These are phyloP conservation scores for Malurus melanocephalus DNA, from an alignment of 2,113 vertebrate genomes.

Conservation along the genomic window DNA sequence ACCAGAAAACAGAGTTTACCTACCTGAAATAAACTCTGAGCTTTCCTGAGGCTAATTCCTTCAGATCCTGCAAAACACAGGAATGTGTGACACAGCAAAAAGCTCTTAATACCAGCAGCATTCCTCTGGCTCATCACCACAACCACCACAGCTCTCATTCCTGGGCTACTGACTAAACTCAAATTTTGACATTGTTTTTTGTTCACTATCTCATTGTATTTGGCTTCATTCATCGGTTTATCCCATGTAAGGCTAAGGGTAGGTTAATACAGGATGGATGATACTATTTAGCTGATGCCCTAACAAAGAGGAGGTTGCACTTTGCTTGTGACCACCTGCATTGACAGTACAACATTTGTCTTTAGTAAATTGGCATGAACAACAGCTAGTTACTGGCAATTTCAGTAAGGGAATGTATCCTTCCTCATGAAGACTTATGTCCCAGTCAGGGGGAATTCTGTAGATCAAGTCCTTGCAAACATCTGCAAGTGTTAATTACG, in stretches of 20 bases:
- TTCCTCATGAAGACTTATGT: background rate
- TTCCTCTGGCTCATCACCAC: conserved; percentile 36
- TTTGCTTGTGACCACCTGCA: background rate
- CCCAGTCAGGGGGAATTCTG: background rate
- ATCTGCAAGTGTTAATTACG: background rate
- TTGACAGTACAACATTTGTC: background rate
- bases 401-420: background rate
- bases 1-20: conserved; percentile 40
- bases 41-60: conserved; percentile 56
- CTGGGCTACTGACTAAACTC: conserved; percentile 20
- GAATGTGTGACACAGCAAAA: conserved; percentile 60
- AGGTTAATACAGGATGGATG: background rate
- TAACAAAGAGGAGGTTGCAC: background rate
- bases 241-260: background rate
- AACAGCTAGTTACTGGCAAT: background rate
- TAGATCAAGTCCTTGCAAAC: background rate
- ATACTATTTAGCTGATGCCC: background rate
- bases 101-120: conserved; percentile 40
- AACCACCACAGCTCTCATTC: conserved; percentile 30
- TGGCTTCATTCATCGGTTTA: background rate
- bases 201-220: background rate
- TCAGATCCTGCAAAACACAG: conserved; percentile 30
- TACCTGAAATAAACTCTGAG: conserved; percentile 53
- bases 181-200: conserved; percentile 32
- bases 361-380: background rate